A percentile compares a stretch with the other conserved stretches of the same genome.
These are phyloP conservation scores for Xanthorhoe spadicearia DNA, from an alignment of 2,888 invertebrate genomes.

Conservation along the genomic window DNA sequence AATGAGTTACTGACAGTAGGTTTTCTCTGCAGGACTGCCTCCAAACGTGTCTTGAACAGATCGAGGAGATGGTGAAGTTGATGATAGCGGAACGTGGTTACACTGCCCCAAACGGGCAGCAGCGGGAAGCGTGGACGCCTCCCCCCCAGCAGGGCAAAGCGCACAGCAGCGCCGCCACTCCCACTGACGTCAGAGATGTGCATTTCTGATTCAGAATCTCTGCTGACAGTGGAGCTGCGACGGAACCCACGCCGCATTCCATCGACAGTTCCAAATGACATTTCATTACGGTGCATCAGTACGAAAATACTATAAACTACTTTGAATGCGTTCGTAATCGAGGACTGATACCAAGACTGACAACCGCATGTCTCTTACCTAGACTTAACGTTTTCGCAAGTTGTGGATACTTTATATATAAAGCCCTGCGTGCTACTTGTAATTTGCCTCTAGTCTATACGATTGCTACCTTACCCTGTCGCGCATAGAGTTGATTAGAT, in stretches of 20 bases:
- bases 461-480: constrained; percentile 53
- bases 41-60: constrained; percentile 90
- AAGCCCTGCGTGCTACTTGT: constrained; percentile 71
- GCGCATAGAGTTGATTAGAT: constrained; percentile 62
- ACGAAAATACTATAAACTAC: constrained; percentile 82
- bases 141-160: constrained; percentile 83
- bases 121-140: constrained; percentile 78
- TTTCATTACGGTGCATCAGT: constrained; percentile 76
- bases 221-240: constrained; percentile 26
- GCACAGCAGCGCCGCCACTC: constrained; percentile 91
- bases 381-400: constrained; percentile 70
- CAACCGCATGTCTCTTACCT: constrained; percentile 76
- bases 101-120: constrained; percentile 76
- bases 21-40: constrained; percentile 89
- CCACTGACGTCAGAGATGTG: constrained; percentile 94
- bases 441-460: constrained; percentile 67
- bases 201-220: constrained; percentile 84
- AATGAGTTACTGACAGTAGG: constrained; percentile 4
- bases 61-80: constrained; percentile 90
- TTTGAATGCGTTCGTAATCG: constrained; percentile 74
- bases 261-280: constrained; percentile 50
- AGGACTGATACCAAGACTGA: constrained; percentile 84
- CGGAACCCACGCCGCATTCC: constrained; percentile 22
- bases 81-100: constrained; percentile 76
- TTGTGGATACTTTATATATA: constrained; percentile 62